Evolutionary conservation across 1,140 invertebrate genomes (phyloP).

Genomic region (Akabosia matsudoensis): DNA sequence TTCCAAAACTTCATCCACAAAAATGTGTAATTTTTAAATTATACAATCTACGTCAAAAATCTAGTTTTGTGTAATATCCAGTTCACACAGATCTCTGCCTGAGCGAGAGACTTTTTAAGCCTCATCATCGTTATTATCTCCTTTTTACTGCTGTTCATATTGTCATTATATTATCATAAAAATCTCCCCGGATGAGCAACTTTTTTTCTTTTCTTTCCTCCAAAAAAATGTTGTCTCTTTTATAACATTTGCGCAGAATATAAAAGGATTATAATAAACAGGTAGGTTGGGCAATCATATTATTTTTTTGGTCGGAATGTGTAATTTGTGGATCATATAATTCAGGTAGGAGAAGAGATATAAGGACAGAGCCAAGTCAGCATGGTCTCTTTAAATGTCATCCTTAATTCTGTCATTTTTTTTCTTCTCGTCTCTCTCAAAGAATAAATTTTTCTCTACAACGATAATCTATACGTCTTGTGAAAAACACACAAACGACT

Average conservation of each 20-base stretch:
- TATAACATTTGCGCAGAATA: not conserved
- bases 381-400: conserved; percentile 27
- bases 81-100: conserved; percentile 4
- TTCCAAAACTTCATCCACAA: not conserved
- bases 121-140: conserved; percentile 1
- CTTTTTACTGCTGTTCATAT: not conserved
- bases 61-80: conserved; percentile 21
- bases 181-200: not conserved
- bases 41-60: conserved; percentile 5
- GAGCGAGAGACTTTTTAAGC: too few relatives aligned
- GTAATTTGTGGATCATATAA: conserved; percentile 27
- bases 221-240: not conserved
- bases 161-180: conserved; percentile 13
- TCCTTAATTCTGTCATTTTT: conserved; percentile 28
- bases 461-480: not conserved
- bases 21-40: conserved; percentile 13
- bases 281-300: conserved; percentile 16
- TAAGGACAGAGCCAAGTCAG: conserved; percentile 15
- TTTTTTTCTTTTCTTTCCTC: not conserved
- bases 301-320: conserved; percentile 19
- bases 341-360: conserved; percentile 16
- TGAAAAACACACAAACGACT: not conserved
- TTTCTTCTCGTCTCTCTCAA: not conserved
- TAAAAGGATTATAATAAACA: conserved; percentile 4
- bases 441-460: not conserved